These are phyloP conservation scores for Gymnocypris eckloni DNA, from an alignment of 2,797 vertebrate genomes.

Conservation along the genomic window DNA sequence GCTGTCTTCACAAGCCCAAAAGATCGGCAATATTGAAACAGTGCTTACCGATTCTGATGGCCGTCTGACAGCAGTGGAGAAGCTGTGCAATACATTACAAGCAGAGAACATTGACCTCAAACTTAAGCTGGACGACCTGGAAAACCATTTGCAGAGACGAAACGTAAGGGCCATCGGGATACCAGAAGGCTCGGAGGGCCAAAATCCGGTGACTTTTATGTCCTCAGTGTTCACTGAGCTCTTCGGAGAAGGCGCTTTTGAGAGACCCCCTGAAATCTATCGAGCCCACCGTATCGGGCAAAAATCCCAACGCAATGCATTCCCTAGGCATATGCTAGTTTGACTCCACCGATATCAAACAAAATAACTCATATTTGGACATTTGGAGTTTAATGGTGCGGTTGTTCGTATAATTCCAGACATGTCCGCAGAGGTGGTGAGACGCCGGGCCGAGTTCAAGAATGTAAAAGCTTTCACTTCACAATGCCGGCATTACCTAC, in stretches of 20 bases:
- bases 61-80: background rate
- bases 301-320: background rate
- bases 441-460: too few species aligned
- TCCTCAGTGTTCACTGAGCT: background rate
- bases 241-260: background rate
- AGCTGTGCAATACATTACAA: background rate
- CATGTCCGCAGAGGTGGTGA: too few species aligned
- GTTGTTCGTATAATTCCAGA: too few species aligned
- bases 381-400: background rate
- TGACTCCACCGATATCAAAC: background rate
- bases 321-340: background rate
- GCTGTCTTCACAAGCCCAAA: background rate
- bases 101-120: background rate
- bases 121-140: background rate
- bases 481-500: too few species aligned
- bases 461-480: too few species aligned
- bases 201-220: background rate
- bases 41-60: background rate
- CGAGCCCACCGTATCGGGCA: background rate
- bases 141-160: background rate
- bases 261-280: background rate
- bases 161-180: background rate
- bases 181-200: background rate
- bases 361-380: background rate
- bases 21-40: background rate